Base-by-base conservation (phyloP, 2,888 invertebrate genomes). In the Pocota personata region DNA sequence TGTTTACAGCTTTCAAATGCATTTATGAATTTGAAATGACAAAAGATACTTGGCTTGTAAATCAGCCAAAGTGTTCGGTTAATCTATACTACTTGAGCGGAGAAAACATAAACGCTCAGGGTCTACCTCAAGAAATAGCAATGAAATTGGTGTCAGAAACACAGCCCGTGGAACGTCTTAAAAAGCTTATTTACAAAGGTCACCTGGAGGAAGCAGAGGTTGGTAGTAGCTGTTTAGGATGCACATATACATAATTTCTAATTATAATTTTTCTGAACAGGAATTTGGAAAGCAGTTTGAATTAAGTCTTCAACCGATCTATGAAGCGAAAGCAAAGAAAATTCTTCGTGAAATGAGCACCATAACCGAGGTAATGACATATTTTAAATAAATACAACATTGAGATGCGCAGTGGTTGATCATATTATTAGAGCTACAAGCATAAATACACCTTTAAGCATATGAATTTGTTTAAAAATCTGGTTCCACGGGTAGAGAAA, bases 201-300 rank as follows among this genome's bases (percentile, higher is more conserved):
- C 90, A 91, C 57, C 88, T 92, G 10, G 91, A 92, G 62, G 92
- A 92, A 77, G 93, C 93, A 0, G 93, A 93, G 89, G 91, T 91
- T 78, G 7, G n/a, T 60, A 3, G 12, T 2, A 1, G 46, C 46
- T 32, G 10, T 57, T 58, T 35, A 0, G 8, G 60, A 58, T 4
- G 7, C 14, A 48, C 6, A 7, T 27, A 58, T 4, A 7, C 14
- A 48, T 7, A 7, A 21, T 66, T 71, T 46, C 12, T 37, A 52
- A 30, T 27, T 21, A 16, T 10, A 6, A 30, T 48, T 32, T n/a
- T 27, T 12, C 50, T 58, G 60, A 66, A 30, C 12, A 92, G 91
- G 91, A 90, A 60, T 92, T 92, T 80, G 92, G 91, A 3, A 89
- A 88, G 5, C 91, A 91, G 83, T 92, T 91, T 62, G 91, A 92